Base-by-base conservation (phyloP, 30 jellyfish, hydroid and myxozoan species). In the Hydractinia echinata region DNA sequence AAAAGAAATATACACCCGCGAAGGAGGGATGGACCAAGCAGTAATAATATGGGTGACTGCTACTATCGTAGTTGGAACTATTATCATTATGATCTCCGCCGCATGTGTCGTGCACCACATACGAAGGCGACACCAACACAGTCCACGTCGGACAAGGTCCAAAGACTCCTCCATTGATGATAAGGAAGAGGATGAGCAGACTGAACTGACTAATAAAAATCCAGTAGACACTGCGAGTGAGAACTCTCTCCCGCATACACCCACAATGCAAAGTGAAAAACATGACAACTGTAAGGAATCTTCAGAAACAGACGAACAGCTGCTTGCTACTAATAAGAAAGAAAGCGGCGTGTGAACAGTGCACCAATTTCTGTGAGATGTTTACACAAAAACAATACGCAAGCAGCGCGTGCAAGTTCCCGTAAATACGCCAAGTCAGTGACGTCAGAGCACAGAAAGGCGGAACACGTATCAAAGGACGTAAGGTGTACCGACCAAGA, bases 91-190 rank as follows among this genome's bases (percentile, higher is more conserved):
- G 69, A 80, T 80, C 72, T 80, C 87, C 70, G 87, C 87, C 50
- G 87, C 87, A 44, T 80, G 87, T 68, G 87, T 80, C 39, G 87
- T 80, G 5, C 87, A 80, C 60, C 87, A 80, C 5, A 66, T 80
- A 19, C 39, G 85, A 49, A 74, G 51, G 67, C 4, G 67, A 51
- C 54, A 74, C 54, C 62, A 54, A 11, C 68, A 74, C 20, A 30
- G 30, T 6, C 44, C 44, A 30, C 51, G 20, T 55, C 58, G 83
- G 16, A 64, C 10, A n/a, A 64, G 39, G 39, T 64, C 74, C 4
- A n/a, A 64, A n/a, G 19, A 44, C 9, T 64, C 74, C 7, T n/a
- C 19, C 74, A 64, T n/a, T 7, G 74, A 64, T 0, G 39, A 13
- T 51, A 51, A 64, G 2, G 74, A 51, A 64, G 74, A 51, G 39